Evolutionary conservation across 2,797 vertebrate species (phyloP).

Genomic region (Prunella strophiata): DNA sequence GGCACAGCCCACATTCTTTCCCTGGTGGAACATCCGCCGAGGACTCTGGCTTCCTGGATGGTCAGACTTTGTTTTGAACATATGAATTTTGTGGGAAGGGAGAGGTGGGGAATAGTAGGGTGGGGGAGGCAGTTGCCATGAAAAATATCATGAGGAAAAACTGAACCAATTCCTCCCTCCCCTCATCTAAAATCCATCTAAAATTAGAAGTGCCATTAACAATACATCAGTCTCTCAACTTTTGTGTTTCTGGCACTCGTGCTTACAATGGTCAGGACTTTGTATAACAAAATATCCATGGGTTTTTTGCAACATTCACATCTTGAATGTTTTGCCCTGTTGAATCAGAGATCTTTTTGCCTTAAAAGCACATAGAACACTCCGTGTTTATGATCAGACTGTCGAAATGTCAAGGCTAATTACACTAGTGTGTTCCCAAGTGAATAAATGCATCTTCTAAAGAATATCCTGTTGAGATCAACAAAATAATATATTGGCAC

Average conservation of each 20-base stretch:
- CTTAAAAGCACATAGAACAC: slow-evolving; percentile 71
- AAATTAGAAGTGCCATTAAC: slow-evolving; percentile 48
- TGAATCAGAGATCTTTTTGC: slow-evolving; percentile 59
- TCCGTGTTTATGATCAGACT: slow-evolving; percentile 64
- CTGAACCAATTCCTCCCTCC: rapidly evolving
- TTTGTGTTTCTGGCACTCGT: slow-evolving; percentile 34
- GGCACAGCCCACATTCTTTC: background rate
- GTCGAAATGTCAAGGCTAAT: slow-evolving; percentile 69
- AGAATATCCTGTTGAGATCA: slow-evolving; percentile 55
- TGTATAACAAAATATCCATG: slow-evolving; percentile 32
- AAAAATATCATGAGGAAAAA: background rate
- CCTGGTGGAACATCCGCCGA: background rate
- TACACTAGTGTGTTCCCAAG: slow-evolving; percentile 48
- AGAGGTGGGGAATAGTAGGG: background rate
- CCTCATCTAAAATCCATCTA: background rate
- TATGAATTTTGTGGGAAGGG: background rate
- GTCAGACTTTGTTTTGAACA: background rate
- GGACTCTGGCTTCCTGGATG: background rate
- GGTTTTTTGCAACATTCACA: slow-evolving; percentile 52
- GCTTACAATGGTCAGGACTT: slow-evolving; percentile 21
- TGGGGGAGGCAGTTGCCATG: background rate
- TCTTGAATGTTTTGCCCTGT: slow-evolving; percentile 47
- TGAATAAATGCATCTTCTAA: slow-evolving; percentile 56
- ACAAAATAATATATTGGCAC: slow-evolving; percentile 52
- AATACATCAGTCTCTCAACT: slow-evolving; percentile 47